Percentiles rank a stretch among this genome's conserved stretches.
These are phyloP conservation scores for Clepsis dumicolana DNA, from an alignment of 2,888 invertebrate genomes.

Conservation along the genomic window DNA sequence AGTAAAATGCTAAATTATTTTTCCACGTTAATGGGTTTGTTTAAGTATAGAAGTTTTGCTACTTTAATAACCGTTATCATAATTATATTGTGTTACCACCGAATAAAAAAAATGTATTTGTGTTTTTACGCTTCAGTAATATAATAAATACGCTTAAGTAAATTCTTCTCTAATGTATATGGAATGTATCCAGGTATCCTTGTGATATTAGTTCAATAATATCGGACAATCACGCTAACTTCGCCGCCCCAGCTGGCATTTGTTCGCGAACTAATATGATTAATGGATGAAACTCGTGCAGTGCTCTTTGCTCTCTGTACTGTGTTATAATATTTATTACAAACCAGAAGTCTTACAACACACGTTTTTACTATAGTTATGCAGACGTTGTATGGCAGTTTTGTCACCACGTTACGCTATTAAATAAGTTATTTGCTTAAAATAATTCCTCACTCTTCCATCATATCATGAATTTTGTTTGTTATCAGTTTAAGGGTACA, in stretches of 20 bases:
- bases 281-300: conserved; percentile 67
- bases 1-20: too few species aligned
- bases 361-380: conserved; percentile 22
- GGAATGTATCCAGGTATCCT: conserved; percentile 46
- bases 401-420: background rate
- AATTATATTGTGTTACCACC: too few species aligned
- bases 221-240: conserved; percentile 59
- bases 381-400: conserved; percentile 36
- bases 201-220: conserved; percentile 54
- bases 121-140: too few species aligned
- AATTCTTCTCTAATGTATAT: background rate
- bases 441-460: too few species aligned
- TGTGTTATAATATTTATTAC: conserved; percentile 57
- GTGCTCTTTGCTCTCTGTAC: conserved; percentile 63
- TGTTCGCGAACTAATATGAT: conserved; percentile 72
- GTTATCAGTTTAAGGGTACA: too few species aligned
- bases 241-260: conserved; percentile 62
- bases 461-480: too few species aligned
- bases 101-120: too few species aligned
- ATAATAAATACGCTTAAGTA: background rate
- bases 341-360: conserved; percentile 43
- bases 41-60: too few species aligned
- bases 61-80: too few species aligned
- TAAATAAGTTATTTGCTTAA: too few species aligned
- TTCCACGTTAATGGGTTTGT: too few species aligned